A percentile compares a stretch with the other conserved stretches of the same genome.
Conservation (phyloP, 2,888 invertebrate species). For the Parapristionchus giblindavisi region DNA sequence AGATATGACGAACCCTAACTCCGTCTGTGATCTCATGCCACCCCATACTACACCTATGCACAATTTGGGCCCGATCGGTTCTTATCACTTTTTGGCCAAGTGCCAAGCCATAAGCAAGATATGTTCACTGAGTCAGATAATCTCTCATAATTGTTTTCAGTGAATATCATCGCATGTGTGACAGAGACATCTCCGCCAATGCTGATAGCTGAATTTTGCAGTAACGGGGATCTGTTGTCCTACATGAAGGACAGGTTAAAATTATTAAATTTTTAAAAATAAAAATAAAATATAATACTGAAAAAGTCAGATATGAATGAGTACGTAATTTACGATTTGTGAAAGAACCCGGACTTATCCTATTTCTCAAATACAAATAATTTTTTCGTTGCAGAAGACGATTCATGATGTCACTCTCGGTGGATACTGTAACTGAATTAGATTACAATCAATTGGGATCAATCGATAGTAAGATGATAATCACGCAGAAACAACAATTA, state of each 20-base stretch:
- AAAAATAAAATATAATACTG: background rate
- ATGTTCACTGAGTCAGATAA: conserved; percentile 87
- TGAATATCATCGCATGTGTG: conserved; percentile 15
- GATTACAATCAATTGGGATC: background rate
- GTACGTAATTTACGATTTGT: too few species aligned
- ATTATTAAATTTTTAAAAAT: background rate
- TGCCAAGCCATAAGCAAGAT: too few species aligned
- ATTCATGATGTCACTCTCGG: background rate
- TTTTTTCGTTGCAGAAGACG: background rate
- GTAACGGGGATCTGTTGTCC: conserved; percentile 11
- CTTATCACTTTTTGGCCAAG: too few species aligned
- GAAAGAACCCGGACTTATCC: too few species aligned
- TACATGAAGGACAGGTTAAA: conserved; percentile 70
- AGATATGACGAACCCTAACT: too few species aligned
- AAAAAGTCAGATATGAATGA: too few species aligned
- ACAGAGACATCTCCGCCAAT: conserved; percentile 1
- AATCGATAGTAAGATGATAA: background rate
- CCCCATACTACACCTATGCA: too few species aligned
- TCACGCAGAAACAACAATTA: conserved; percentile 22
- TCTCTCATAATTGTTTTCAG: conserved; percentile 90
- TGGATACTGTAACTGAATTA: background rate
- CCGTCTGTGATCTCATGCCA: too few species aligned
- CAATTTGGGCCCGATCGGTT: too few species aligned
- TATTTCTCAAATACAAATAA: too few species aligned
- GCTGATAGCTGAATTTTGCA: conserved; percentile 18